phyloP scores from a whole-genome alignment of 2,888 invertebrate genomes.

The Diarsia dahlii region DNA sequence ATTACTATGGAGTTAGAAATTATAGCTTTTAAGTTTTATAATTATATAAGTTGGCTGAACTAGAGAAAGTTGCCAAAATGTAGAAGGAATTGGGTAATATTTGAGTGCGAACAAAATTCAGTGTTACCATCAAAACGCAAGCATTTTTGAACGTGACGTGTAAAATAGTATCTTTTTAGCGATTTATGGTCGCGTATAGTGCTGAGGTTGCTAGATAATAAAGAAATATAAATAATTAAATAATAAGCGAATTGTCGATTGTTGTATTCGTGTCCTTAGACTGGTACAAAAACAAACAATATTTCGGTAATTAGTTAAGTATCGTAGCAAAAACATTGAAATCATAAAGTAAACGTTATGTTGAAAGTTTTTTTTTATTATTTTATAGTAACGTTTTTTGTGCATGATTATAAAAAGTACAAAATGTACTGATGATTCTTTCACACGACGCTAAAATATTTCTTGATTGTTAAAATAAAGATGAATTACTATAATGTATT shows the following conservation, averaged over 20 bases:
- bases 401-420: constrained; percentile 84
- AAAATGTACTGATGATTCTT: constrained; percentile 80
- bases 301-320: constrained; percentile 70
- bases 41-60: constrained; percentile 20
- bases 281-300: constrained; percentile 73
- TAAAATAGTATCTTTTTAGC: constrained; percentile 66
- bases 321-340: constrained; percentile 65
- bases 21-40: constrained; percentile 52
- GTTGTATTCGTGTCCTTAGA: constrained; percentile 72
- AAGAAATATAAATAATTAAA: constrained; percentile 68
- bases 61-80: constrained; percentile 15
- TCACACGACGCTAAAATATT: constrained; percentile 78
- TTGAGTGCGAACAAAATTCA: constrained; percentile 57
- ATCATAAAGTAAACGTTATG: constrained; percentile 74
- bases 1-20: constrained; percentile 39
- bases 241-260: constrained; percentile 68
- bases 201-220: constrained; percentile 71
- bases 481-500: constrained; percentile 85
- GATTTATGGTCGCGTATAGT: constrained; percentile 60
- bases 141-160: constrained; percentile 59
- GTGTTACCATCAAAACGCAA: constrained; percentile 29
- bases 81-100: not conserved
- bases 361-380: constrained; percentile 76
- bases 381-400: constrained; percentile 80
- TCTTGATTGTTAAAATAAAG: constrained; percentile 86